Conservation (phyloP, 1,140 invertebrate species). For the Eubasilissa regina region DNA sequence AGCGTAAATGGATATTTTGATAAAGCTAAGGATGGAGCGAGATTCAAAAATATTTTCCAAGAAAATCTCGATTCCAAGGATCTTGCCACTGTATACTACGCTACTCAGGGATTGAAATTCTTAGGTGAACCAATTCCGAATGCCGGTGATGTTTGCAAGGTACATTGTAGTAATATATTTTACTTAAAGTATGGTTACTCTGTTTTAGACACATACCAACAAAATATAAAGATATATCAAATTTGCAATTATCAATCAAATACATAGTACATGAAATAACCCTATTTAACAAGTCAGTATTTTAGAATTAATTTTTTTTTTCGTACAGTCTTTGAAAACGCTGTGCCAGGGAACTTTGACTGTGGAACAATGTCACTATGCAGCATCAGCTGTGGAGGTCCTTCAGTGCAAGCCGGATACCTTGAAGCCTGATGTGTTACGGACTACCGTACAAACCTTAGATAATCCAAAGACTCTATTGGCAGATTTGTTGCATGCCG, state of each 20-base stretch:
- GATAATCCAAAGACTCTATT: constrained; percentile 66
- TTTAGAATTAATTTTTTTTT: neutral
- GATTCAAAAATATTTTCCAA: constrained; percentile 66
- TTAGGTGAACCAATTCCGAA: constrained; percentile 67
- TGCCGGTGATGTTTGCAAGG: constrained; percentile 64
- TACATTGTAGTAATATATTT: constrained; percentile 54
- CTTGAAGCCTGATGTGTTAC: constrained; percentile 65
- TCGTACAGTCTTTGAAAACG: constrained; percentile 10
- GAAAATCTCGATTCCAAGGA: constrained; percentile 68
- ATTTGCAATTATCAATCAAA: too few species aligned
- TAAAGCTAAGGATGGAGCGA: constrained; percentile 66
- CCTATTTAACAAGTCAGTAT: too few species aligned
- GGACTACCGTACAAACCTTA: constrained; percentile 62
- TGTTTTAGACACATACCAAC: too few species aligned
- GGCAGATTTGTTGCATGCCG: constrained; percentile 66
- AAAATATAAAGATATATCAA: too few species aligned
- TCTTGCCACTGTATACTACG: constrained; percentile 65
- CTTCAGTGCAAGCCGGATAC: constrained; percentile 64
- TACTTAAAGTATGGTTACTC: too few species aligned
- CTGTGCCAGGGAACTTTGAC: constrained; percentile 42
- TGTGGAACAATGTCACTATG: constrained; percentile 68
- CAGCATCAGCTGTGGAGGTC: constrained; percentile 64
- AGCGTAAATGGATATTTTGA: constrained; percentile 66
- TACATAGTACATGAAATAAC: neutral
- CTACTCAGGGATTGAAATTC: constrained; percentile 66